These are phyloP conservation scores for Ormyrus thymus DNA, from an alignment of 2,888 invertebrate genomes.

Conservation along the genomic window DNA sequence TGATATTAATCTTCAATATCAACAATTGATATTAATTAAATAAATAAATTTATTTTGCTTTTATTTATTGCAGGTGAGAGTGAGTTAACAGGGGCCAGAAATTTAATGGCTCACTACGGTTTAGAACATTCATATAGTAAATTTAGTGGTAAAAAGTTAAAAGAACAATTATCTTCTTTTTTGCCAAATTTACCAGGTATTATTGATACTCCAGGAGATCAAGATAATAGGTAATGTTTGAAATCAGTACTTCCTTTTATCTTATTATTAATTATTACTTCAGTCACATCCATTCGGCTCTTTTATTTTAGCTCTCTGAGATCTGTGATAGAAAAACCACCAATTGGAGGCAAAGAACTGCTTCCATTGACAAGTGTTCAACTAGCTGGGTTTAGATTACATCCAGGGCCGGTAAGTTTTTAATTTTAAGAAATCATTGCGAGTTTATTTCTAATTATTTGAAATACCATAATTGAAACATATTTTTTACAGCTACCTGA, in stretches of 20 bases:
- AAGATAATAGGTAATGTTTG: conserved; percentile 79
- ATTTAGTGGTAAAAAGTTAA: conserved; percentile 96
- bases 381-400: conserved; percentile 93
- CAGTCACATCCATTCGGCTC: conserved; percentile 23
- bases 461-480: neutral
- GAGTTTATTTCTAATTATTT: neutral
- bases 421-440: neutral
- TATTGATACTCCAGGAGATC: conserved; percentile 91
- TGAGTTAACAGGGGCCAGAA: conserved; percentile 96
- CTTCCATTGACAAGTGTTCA: conserved; percentile 90
- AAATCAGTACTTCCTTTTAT: neutral
- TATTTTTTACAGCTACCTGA: conserved; percentile 84
- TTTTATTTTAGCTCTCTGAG: conserved; percentile 84
- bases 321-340: conserved; percentile 96
- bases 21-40: conserved; percentile 35
- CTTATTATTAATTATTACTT: neutral
- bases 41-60: neutral
- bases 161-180: conserved; percentile 96
- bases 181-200: conserved; percentile 96
- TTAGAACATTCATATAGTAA: conserved; percentile 98
- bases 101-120: conserved; percentile 97
- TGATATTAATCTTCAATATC: conserved; percentile 25
- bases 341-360: conserved; percentile 93
- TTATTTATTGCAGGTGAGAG: conserved; percentile 82
- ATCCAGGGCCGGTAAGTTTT: conserved; percentile 89